Evolutionary conservation across 2,888 invertebrate genomes (phyloP).

Genomic region (Agriopis aurantiaria): DNA sequence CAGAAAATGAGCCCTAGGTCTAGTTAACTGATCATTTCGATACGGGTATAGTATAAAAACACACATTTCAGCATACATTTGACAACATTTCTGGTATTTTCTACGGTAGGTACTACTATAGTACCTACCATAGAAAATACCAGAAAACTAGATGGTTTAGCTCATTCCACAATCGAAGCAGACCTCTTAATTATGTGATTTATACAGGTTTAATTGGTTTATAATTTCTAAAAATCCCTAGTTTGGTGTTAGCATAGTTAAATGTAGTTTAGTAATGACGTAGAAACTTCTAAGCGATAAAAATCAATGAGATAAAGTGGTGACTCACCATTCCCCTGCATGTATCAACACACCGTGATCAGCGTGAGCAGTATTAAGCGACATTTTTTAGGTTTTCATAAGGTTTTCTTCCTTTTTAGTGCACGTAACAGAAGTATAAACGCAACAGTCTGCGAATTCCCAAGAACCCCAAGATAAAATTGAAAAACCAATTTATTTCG

Average conservation of each 20-base stretch:
- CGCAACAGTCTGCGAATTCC: background rate
- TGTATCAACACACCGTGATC: slow-evolving; percentile 98
- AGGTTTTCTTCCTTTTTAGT: background rate
- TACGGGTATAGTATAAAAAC: too few relatives aligned
- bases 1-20: too few relatives aligned
- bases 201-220: background rate
- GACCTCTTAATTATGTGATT: background rate
- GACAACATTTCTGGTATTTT: too few relatives aligned
- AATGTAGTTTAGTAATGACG: slow-evolving; percentile 21
- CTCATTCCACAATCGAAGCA: background rate
- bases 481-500: too few relatives aligned
- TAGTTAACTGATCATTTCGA: too few relatives aligned
- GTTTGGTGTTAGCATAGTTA: background rate
- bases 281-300: slow-evolving; percentile 55
- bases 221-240: background rate
- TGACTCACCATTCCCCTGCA: slow-evolving; percentile 97
- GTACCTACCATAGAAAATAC: background rate
- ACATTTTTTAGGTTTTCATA: slow-evolving; percentile 87
- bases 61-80: too few relatives aligned
- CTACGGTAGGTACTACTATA: background rate
- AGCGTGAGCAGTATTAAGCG: slow-evolving; percentile 97
- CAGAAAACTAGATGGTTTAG: background rate
- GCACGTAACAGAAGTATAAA: background rate
- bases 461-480: background rate
- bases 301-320: slow-evolving; percentile 46